These are phyloP conservation scores for Epinotia brunnichana DNA, from an alignment of 2,888 invertebrate genomes.

Conservation along the genomic window DNA sequence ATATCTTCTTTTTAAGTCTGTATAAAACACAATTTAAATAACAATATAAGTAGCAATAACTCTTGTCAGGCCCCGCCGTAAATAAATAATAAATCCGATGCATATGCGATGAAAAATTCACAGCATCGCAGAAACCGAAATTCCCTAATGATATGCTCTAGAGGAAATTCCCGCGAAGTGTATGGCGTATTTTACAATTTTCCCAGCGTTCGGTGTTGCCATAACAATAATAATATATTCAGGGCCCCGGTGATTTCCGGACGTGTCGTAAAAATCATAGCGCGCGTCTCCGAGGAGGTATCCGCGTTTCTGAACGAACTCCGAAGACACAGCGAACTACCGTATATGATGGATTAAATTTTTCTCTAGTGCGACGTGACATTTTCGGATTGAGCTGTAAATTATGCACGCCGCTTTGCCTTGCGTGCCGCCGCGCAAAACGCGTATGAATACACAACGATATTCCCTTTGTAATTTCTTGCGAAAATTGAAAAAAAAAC, in stretches of 20 bases:
- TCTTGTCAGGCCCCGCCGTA: constrained; percentile 39
- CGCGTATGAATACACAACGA: constrained; percentile 43
- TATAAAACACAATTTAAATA: constrained; percentile 35
- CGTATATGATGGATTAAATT: constrained; percentile 77
- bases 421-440: constrained; percentile 43
- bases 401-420: constrained; percentile 64
- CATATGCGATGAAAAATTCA: constrained; percentile 67
- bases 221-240: constrained; percentile 83
- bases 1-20: constrained; percentile 13
- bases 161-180: constrained; percentile 53
- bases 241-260: constrained; percentile 77
- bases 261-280: constrained; percentile 78
- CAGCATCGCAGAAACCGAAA: constrained; percentile 62
- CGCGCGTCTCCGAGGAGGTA: constrained; percentile 64
- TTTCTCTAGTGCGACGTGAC: constrained; percentile 73
- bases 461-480: constrained; percentile 46
- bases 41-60: constrained; percentile 43
- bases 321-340: constrained; percentile 48
- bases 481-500: constrained; percentile 25
- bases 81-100: constrained; percentile 43
- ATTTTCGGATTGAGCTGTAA: constrained; percentile 66
- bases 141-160: constrained; percentile 65
- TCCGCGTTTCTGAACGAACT: constrained; percentile 25
- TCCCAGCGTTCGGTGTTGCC: constrained; percentile 74
- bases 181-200: constrained; percentile 77